Conservation (phyloP, 2,888 invertebrate species). For the Aphodius granarius region DNA sequence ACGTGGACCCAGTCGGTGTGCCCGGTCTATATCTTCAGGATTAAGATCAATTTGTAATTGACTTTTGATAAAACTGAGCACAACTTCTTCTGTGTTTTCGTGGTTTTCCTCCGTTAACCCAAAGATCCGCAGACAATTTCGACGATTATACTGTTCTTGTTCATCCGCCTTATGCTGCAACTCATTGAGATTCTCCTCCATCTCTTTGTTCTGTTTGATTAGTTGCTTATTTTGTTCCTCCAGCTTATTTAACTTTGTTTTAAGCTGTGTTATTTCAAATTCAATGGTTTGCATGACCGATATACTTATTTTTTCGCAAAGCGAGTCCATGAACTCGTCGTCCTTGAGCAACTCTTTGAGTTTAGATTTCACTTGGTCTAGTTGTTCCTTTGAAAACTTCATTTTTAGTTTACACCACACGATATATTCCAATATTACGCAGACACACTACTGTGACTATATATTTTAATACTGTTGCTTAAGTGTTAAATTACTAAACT, state of each 20-base stretch:
- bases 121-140: not conserved
- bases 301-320: not conserved
- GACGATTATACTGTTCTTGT: not conserved
- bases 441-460: no score
- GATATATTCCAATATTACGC: no score
- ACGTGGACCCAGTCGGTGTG: not conserved
- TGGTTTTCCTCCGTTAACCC: not conserved
- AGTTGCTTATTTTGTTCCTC: not conserved
- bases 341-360: not conserved
- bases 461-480: no score
- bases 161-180: not conserved
- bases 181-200: not conserved
- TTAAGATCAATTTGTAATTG: not conserved
- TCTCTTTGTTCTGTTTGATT: not conserved
- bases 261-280: not conserved
- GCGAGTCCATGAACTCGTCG: not conserved
- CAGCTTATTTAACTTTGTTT: not conserved
- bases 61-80: not conserved
- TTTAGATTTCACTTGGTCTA: not conserved
- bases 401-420: no score
- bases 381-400: not conserved
- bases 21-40: not conserved
- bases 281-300: not conserved
- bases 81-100: not conserved
- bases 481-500: no score